Percentiles rank a stretch among this genome's conserved stretches.
phyloP scores from a whole-genome alignment of 2,888 invertebrate species.

The Marasmarcha lunaedactyla region DNA sequence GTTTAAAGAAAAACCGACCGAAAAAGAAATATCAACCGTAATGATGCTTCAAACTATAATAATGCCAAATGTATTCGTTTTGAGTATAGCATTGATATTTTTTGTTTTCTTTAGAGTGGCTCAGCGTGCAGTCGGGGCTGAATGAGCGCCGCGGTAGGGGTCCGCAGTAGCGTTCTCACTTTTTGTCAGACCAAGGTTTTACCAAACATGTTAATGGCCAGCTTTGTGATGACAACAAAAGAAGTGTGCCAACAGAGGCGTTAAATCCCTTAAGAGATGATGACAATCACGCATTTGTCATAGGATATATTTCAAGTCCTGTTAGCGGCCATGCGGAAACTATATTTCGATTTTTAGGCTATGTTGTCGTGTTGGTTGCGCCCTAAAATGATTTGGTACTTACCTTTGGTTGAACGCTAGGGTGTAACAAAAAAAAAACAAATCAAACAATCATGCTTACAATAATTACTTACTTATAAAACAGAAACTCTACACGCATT shows the following conservation, averaged over 20 bases:
- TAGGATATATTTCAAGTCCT: conserved; percentile 35
- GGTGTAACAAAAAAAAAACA: conserved; percentile 18
- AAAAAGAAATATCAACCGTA: conserved; percentile 11
- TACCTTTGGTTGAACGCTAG: conserved; percentile 15
- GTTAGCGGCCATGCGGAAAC: conserved; percentile 34
- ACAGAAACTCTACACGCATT: conserved; percentile 48
- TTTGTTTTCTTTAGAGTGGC: conserved; percentile 35
- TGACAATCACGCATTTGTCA: conserved; percentile 62
- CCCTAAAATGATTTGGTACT: conserved; percentile 13
- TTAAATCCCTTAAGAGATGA: conserved; percentile 70
- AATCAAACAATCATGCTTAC: conserved; percentile 54
- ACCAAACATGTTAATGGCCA: conserved; percentile 69
- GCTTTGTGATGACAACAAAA: conserved; percentile 65
- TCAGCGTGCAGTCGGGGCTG: conserved; percentile 50
- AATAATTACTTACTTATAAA: too few species aligned
- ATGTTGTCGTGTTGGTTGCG: neutral
- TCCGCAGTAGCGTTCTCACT: conserved; percentile 56
- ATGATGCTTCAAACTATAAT: conserved; percentile 33
- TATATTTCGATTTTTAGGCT: too few species aligned
- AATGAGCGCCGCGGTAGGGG: conserved; percentile 55
- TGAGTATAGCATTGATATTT: conserved; percentile 32
- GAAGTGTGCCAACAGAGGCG: conserved; percentile 68
- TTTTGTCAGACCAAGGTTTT: conserved; percentile 62
- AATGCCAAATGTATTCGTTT: conserved; percentile 27
- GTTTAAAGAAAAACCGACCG: too few species aligned